Base-by-base conservation (phyloP, 2,113 vertebrate species). In the Haemorhous mexicanus region DNA sequence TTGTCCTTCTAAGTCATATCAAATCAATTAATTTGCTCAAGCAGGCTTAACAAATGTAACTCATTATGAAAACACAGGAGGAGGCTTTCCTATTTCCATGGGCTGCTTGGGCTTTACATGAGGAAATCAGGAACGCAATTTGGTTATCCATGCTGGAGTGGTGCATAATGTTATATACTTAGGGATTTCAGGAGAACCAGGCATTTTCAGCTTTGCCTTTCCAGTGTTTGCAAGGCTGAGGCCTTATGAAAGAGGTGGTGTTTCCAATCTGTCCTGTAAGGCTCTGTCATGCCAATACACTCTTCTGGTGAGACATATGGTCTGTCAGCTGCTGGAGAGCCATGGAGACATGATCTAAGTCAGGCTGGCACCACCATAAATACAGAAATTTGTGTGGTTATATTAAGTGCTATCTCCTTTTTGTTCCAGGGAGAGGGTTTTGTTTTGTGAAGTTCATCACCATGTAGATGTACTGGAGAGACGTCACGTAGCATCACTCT, bases 11-110 rank as follows among this genome's bases (percentile, higher is more conserved):
- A 37, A 77, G 81, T 93, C 47, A 68, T 41, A 75, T 52, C 33
- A 70, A 70, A 80, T 21, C 13, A 84, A 86, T 88, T 90, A 83
- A 84, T 96, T 85, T 90, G 18, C 33, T 95, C 68, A 84, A 90
- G 30, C 7, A 66, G 22, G 27, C 39, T 69, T 80, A 77, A 85
- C 32, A 82, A 96, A 84, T 80, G 72, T 41, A 80, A 70, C 77
- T 93, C 32, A 59, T 87, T 89, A 91, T 28, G 37, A 55, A 67
- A 86, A 77, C 22, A 32, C n/a, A 55, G 76, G 24, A 87, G 32
- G 43, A 70, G 17, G 7, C 9, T 83, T 39, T 93, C 90, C 50
- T 80, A 0, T 83, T 91, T 94, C 74, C 32, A 11, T 55, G 35
- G 10, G 1, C 70, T 86, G 4, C n/a, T 32, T 91, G 78, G 41